A percentile compares a stretch with the other conserved stretches of the same genome.
Conservation (phyloP, 2,113 vertebrate species). For the Cyphomyrus plagiostoma region DNA sequence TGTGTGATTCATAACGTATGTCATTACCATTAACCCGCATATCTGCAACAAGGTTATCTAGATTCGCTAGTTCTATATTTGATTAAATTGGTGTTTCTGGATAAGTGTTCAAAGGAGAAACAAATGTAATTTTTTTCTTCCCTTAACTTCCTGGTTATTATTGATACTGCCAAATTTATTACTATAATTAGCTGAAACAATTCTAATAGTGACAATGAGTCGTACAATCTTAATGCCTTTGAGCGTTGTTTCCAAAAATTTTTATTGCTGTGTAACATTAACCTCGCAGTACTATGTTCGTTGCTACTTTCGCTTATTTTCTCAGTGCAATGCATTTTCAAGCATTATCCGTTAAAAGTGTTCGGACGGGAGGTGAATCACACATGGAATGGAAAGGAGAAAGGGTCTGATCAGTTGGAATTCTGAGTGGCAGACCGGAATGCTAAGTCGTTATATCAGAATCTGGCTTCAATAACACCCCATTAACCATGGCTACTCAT, state of each 20-base stretch:
- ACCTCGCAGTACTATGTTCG: constrained; percentile 15
- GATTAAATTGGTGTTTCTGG: not conserved
- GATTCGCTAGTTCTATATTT: not conserved
- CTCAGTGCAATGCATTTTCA: constrained; percentile 11
- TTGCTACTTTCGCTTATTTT: constrained; percentile 28
- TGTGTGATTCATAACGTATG: constrained; percentile 58
- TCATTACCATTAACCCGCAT: constrained; percentile 49
- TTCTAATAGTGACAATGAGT: not conserved
- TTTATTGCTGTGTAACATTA: constrained; percentile 8
- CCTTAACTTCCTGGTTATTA: not conserved
- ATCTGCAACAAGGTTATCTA: not conserved
- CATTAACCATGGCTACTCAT: constrained; percentile 25
- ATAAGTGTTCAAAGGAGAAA: not conserved
- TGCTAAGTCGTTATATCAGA: constrained; percentile 67
- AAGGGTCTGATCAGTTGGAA: constrained; percentile 61
- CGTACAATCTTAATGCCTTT: not conserved
- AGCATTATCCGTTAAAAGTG: constrained; percentile 27
- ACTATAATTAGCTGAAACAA: not conserved
- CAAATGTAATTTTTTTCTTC: not conserved
- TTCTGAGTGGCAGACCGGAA: constrained; percentile 73
- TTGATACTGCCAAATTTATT: not conserved
- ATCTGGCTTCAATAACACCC: constrained; percentile 55
- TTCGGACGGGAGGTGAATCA: constrained; percentile 41
- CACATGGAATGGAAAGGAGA: constrained; percentile 45
- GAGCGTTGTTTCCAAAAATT: not conserved